A percentile compares a stretch with the other conserved stretches of the same genome.
phyloP scores from a whole-genome alignment of 2,113 vertebrate genomes.

The Cairina moschata region DNA sequence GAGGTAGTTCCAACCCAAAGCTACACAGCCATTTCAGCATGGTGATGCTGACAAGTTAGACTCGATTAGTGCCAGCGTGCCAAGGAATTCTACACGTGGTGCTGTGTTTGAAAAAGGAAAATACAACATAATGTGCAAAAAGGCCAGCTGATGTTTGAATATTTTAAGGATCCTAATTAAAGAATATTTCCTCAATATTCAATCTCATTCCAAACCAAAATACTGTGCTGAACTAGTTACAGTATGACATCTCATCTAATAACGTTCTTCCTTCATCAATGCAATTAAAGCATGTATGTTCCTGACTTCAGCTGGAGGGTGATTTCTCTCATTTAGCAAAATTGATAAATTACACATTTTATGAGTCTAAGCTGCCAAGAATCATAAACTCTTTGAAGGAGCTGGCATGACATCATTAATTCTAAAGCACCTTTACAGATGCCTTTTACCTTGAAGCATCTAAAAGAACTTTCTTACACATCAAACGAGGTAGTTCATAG shows the following conservation, averaged over 20 bases:
- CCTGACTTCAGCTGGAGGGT: background rate
- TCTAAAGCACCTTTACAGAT: background rate
- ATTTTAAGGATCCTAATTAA: background rate
- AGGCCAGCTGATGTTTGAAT: background rate
- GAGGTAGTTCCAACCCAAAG: background rate
- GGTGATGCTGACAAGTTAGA: background rate
- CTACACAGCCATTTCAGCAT: background rate
- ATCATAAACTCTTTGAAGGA: slow-evolving; percentile 21
- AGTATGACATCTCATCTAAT: background rate
- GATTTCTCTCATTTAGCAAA: slow-evolving; percentile 39
- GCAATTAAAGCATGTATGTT: background rate
- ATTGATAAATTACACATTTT: slow-evolving; percentile 46
- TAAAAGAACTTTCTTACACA: background rate
- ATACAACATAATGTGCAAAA: background rate
- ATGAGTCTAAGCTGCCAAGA: slow-evolving; percentile 34
- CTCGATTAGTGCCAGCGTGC: background rate
- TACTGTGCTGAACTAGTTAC: background rate
- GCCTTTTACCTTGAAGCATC: slow-evolving; percentile 14
- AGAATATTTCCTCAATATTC: background rate
- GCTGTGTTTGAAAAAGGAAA: background rate
- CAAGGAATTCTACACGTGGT: background rate
- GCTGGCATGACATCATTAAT: slow-evolving; percentile 6
- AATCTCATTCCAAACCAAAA: background rate
- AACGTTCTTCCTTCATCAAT: background rate
- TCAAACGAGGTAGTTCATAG: background rate